These are phyloP conservation scores for Thunnus maccoyii DNA, from an alignment of 2,113 vertebrate genomes.

Conservation along the genomic window DNA sequence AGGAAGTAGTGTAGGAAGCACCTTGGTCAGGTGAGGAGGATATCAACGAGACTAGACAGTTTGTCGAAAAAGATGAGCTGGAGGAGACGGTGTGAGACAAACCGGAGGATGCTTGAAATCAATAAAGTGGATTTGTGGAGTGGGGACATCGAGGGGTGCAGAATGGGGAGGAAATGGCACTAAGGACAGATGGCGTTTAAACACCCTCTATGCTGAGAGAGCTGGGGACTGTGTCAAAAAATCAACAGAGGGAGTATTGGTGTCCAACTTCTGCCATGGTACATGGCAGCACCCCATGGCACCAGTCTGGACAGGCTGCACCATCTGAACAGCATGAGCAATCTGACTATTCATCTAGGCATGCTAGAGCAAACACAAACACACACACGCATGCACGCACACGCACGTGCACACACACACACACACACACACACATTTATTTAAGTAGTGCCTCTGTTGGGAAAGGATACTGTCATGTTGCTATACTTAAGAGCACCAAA, in stretches of 20 bases:
- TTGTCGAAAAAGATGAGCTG: constrained; percentile 23
- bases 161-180: constrained; percentile 25
- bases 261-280: constrained; percentile 54
- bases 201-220: constrained; percentile 57
- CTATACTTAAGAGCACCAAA: constrained; percentile 3
- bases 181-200: constrained; percentile 68
- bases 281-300: constrained; percentile 44
- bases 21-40: constrained; percentile 39
- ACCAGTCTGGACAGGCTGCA: constrained; percentile 42
- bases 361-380: constrained; percentile 36
- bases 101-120: constrained; percentile 48
- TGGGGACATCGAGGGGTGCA: constrained; percentile 5
- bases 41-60: constrained; percentile 9
- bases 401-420: neutral
- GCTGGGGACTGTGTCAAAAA: constrained; percentile 45
- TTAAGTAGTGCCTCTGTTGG: neutral
- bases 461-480: neutral
- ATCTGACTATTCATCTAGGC: constrained; percentile 47
- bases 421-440: neutral
- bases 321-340: constrained; percentile 59
- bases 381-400: neutral
- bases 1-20: neutral
- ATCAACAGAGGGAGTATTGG: constrained; percentile 41
- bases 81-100: constrained; percentile 20
- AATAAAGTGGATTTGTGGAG: constrained; percentile 60